Base-by-base conservation (phyloP, 2,888 invertebrate species). In the Flabesymbios commensalis region DNA sequence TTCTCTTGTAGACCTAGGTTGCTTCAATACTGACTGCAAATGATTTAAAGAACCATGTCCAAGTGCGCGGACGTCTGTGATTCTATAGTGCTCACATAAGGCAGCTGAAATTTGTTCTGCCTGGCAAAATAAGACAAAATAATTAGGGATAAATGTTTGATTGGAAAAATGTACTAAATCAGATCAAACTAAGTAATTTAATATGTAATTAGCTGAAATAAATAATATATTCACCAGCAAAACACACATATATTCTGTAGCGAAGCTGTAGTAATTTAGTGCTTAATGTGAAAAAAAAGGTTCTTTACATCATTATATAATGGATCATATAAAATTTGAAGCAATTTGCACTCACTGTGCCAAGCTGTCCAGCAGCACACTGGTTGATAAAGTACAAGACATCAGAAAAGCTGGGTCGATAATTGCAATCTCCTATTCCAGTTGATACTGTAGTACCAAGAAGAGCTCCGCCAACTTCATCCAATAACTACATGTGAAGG, bases 41-140 rank as follows among this genome's bases (percentile, higher is more conserved):
- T 63, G 59, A 2, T 47, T 28, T 19, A 74, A 67, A 28, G 75
- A 74, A 3, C 80, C 80, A 61, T 73, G 72, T 0, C 79, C 78
- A 28, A 80, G 70, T 19, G 68, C 60, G 48, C 72, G 73, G n/a
- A 74, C 70, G 10, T 79, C 76, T 17, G 68, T 70, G 49, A 76
- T 75, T 39, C 67, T 58, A 59, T 74, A 80, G 69, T 80, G 80
- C 28, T 70, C 68, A 64, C 78, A 78, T 41, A 80, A 24, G 1
- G 74, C 75, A 17, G 58, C 61, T 19, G 10, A 45, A n/a, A 45
- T 45, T 7, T 45, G 24, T 7, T 22, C 7, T n/a, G 24, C 24
- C 45, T 45, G 45, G 24, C 45, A 19, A n/a, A 36, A 36, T 14
- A 36, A 10, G 39, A 10, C 10, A 14, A n/a, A 14, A 36, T 36